Conservation (phyloP, 2,113 vertebrate genomes). For the Halichoerus grypus region DNA sequence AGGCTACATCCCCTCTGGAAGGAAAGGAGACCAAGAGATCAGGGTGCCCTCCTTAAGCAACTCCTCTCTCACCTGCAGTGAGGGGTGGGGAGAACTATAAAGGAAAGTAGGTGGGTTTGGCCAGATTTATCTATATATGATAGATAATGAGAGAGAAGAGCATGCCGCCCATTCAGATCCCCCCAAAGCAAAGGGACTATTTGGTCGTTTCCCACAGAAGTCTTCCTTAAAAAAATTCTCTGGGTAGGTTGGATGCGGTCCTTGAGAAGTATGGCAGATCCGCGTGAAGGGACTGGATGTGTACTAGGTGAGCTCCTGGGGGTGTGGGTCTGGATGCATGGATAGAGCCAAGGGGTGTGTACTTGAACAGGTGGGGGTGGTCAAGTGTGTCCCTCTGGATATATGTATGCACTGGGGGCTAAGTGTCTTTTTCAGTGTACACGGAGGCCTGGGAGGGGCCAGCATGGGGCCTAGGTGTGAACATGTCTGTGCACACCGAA, state of each 20-base stretch:
- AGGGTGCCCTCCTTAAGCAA: neutral
- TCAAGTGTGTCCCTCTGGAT: neutral
- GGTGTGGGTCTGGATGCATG: neutral
- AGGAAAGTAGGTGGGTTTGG: neutral
- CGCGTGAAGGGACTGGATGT: neutral
- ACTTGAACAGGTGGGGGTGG: neutral
- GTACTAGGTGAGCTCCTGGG: neutral
- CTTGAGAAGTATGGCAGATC: neutral
- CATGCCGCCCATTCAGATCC: neutral
- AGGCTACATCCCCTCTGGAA: neutral
- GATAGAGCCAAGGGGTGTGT: neutral
- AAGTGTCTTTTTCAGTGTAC: neutral
- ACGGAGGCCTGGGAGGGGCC: neutral
- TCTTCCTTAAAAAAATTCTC: conserved; percentile 23
- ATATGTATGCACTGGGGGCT: too few relatives aligned
- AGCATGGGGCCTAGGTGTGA: neutral
- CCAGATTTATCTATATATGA: neutral
- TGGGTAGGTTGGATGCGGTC: neutral
- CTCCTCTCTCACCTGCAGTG: neutral
- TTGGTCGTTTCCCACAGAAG: conserved; percentile 33
- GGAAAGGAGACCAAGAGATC: neutral
- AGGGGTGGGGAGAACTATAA: neutral
- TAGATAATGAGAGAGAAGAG: neutral
- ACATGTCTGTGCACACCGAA: neutral
- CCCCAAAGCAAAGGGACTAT: conserved; percentile 44